Conservation (phyloP, 1,140 invertebrate genomes). For the Tenebrio molitor region DNA sequence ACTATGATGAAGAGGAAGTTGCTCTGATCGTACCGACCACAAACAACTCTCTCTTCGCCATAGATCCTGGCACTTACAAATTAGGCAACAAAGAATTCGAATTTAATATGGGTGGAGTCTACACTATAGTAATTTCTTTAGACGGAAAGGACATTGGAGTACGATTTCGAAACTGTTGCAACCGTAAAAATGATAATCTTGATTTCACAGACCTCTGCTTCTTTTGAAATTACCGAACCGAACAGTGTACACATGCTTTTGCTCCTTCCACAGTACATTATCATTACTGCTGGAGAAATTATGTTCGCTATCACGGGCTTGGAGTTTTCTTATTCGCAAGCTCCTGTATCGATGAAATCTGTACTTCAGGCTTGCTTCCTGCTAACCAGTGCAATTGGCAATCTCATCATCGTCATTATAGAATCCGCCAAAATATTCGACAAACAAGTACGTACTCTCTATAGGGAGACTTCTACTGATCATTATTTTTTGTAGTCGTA, state of each 20-base stretch:
- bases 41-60: background rate
- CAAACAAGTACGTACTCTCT: slow-evolving; percentile 71
- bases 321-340: slow-evolving; percentile 92
- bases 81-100: background rate
- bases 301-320: slow-evolving; percentile 93
- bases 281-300: slow-evolving; percentile 87
- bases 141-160: background rate
- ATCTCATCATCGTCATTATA: slow-evolving; percentile 90
- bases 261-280: slow-evolving; percentile 88
- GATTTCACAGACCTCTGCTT: slow-evolving; percentile 42
- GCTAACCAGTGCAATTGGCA: slow-evolving; percentile 91
- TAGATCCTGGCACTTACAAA: slow-evolving; percentile 23
- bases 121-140: background rate
- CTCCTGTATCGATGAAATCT: slow-evolving; percentile 92
- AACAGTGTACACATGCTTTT: slow-evolving; percentile 85
- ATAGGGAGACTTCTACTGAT: background rate
- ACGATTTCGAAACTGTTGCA: background rate
- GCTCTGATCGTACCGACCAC: background rate
- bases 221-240: slow-evolving; percentile 70
- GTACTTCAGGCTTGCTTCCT: slow-evolving; percentile 92
- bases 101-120: slow-evolving; percentile 10
- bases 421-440: slow-evolving; percentile 73
- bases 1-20: background rate
- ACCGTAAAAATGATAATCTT: background rate
- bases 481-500: slow-evolving; percentile 72